A percentile compares a stretch with the other conserved stretches of the same genome.
Evolutionary conservation across 1,140 invertebrate genomes (phyloP).

Genomic region (Lepidurus packardi): DNA sequence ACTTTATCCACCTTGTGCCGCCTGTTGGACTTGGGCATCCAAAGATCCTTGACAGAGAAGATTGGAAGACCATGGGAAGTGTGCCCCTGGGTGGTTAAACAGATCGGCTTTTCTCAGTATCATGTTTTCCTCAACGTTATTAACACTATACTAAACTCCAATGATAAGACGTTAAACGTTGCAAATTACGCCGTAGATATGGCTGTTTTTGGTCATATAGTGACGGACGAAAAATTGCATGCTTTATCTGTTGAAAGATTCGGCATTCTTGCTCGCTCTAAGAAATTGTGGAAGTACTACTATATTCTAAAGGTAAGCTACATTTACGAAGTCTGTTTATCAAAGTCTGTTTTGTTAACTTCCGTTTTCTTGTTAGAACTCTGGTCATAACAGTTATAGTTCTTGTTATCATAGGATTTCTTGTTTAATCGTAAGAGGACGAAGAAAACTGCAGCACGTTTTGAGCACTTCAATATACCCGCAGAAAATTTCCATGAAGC

Average conservation of each 20-base stretch:
- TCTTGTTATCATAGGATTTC: too few species aligned
- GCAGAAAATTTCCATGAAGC: slow-evolving; percentile 16
- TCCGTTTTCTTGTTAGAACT: background rate
- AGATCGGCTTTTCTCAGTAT: slow-evolving; percentile 42
- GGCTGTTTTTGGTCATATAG: slow-evolving; percentile 53
- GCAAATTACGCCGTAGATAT: slow-evolving; percentile 52
- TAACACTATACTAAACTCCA: slow-evolving; percentile 45
- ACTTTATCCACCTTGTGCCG: slow-evolving; percentile 42
- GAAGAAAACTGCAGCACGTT: slow-evolving; percentile 27
- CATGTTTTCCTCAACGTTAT: slow-evolving; percentile 48
- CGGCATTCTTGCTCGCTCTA: slow-evolving; percentile 36
- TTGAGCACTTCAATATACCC: background rate
- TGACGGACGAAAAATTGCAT: slow-evolving; percentile 51
- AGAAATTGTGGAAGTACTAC: slow-evolving; percentile 15
- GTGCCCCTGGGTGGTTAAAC: slow-evolving; percentile 24
- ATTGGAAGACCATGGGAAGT: slow-evolving; percentile 23
- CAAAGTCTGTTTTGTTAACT: background rate
- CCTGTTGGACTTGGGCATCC: slow-evolving; percentile 43
- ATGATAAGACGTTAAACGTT: slow-evolving; percentile 45
- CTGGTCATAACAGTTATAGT: too few species aligned
- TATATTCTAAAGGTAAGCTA: background rate
- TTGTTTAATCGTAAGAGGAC: slow-evolving; percentile 10
- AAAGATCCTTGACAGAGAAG: slow-evolving; percentile 34
- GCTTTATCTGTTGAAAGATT: slow-evolving; percentile 46
- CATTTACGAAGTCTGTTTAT: too few species aligned